Evolutionary conservation across 2,113 vertebrate genomes (phyloP).

Genomic region (Mastomys natalensis): DNA sequence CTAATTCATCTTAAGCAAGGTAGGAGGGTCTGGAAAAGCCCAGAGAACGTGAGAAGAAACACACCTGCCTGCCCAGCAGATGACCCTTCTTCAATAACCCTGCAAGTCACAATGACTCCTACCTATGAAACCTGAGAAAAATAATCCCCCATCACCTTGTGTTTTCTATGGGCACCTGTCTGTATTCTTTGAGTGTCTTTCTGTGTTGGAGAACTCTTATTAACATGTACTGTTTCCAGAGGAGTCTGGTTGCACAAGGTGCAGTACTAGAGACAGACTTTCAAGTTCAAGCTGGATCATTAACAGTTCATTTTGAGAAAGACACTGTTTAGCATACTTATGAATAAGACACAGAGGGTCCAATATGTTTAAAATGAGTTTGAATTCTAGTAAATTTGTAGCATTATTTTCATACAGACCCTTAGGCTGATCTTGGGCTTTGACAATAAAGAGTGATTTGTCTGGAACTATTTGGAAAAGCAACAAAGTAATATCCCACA

Average conservation of each 20-base stretch:
- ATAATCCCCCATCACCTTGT: constrained; percentile 30
- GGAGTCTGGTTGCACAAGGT: background rate
- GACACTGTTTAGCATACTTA: background rate
- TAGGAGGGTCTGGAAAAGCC: background rate
- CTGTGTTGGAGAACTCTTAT: background rate
- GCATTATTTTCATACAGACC: background rate
- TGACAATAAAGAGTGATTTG: background rate
- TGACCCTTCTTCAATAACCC: constrained; percentile 18
- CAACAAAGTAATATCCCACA: background rate
- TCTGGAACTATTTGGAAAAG: background rate
- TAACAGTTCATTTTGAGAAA: background rate
- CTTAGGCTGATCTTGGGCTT: background rate
- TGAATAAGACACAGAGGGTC: background rate
- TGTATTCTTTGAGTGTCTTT: background rate
- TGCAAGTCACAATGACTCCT: background rate
- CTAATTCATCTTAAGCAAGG: background rate
- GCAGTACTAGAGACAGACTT: background rate
- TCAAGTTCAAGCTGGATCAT: background rate
- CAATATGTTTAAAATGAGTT: background rate
- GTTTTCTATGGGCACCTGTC: constrained; percentile 34
- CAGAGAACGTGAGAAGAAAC: background rate
- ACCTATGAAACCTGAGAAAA: constrained; percentile 52
- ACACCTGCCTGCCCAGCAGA: background rate
- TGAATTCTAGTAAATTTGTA: background rate
- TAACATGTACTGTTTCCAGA: background rate